Conservation (phyloP, 2,113 vertebrate genomes). For the Ondatra zibethicus region DNA sequence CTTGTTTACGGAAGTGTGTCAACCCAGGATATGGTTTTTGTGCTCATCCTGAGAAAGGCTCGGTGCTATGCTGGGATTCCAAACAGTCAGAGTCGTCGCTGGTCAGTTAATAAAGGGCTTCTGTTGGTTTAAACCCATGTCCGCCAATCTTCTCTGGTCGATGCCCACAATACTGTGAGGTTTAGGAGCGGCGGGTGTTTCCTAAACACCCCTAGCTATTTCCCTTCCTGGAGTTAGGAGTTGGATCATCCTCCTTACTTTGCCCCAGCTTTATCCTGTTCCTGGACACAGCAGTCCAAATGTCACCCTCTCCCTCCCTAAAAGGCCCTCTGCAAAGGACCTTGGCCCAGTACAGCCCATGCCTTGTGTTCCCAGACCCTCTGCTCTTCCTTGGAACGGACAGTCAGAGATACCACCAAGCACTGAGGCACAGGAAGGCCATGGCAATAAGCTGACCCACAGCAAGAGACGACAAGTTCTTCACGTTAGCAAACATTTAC, state of each 20-base stretch:
- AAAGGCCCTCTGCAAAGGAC: neutral
- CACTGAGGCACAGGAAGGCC: no score
- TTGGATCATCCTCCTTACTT: neutral
- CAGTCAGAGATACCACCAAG: neutral
- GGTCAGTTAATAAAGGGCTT: neutral
- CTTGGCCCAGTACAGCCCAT: neutral
- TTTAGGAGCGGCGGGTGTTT: neutral
- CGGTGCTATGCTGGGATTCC: neutral
- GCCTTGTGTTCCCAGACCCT: no score
- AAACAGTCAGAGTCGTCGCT: neutral
- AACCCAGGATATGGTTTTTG: neutral
- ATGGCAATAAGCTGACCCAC: neutral
- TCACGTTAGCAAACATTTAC: neutral
- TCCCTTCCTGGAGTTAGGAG: neutral
- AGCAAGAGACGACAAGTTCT: neutral
- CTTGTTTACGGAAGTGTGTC: neutral
- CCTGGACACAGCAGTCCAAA: neutral
- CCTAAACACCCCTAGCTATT: neutral
- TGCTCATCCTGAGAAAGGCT: neutral
- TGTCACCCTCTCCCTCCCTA: neutral
- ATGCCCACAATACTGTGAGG: neutral
- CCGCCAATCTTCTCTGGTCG: neutral
- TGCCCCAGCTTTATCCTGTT: no score
- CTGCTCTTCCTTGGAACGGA: neutral
- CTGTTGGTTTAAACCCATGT: neutral